Percentiles rank a stretch among this genome's conserved stretches.
Conservation (phyloP, 2,888 invertebrate genomes). For the Icerya purchasi region DNA sequence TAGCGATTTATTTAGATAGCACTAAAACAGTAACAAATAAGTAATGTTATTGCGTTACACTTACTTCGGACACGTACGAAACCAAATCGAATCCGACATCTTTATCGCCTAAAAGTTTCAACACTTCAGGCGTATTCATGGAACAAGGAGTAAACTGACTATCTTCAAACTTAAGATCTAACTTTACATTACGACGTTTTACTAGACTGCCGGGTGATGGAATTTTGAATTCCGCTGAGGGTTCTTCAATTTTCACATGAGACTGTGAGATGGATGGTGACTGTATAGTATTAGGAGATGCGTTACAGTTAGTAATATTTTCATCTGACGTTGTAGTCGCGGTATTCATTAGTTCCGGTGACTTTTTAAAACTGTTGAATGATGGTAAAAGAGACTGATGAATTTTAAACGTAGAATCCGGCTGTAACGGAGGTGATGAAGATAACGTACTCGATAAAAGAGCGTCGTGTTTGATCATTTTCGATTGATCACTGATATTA, state of each 20-base stretch:
- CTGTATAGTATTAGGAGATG: slow-evolving; percentile 4
- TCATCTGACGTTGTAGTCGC: not conserved
- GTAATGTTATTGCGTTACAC: too few relatives aligned
- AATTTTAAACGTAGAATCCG: not conserved
- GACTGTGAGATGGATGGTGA: slow-evolving; percentile 12
- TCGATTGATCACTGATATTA: too few relatives aligned
- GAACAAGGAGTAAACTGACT: not conserved
- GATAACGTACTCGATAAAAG: not conserved
- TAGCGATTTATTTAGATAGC: too few relatives aligned
- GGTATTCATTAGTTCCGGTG: not conserved
- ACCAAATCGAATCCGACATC: slow-evolving; percentile 23
- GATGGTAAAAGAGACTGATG: not conserved
- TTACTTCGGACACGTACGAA: slow-evolving; percentile 26
- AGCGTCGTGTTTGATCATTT: not conserved
- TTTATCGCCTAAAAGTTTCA: slow-evolving; percentile 24
- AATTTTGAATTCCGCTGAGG: slow-evolving; percentile 1
- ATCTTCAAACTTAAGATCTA: slow-evolving; percentile 5
- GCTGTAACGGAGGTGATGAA: not conserved
- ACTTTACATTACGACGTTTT: slow-evolving; percentile 4
- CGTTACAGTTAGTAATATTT: too few relatives aligned
- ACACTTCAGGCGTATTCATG: slow-evolving; percentile 26
- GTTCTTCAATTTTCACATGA: not conserved
- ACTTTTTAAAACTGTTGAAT: not conserved
- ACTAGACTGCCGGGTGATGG: not conserved
- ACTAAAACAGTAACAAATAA: too few relatives aligned